Evolutionary conservation across 2,113 vertebrate genomes (phyloP), one percentile per base, ranked within the genome.

Genomic region (Phrynosoma blainvillii): DNA sequence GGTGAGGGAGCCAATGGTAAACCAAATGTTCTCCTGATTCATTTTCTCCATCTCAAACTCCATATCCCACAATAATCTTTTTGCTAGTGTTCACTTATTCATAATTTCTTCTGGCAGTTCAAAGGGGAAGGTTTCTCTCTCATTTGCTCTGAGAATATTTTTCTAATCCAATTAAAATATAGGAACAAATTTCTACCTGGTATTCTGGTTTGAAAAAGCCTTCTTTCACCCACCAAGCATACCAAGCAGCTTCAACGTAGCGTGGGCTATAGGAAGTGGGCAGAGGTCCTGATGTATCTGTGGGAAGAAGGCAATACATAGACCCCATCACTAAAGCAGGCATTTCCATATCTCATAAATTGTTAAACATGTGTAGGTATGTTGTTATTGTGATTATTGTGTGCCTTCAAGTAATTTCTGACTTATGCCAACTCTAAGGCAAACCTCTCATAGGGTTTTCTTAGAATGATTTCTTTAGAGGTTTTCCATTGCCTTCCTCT

Each of bases 171-270:
- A 52, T 56, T 40, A 32, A 5, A 52, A 27, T 18, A 20, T 9
- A 32, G 18, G 12, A 32, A n/a, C 21, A 6, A 75, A 25, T 71
- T 59, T 32, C 88, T 40, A 99, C 98, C 96, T 98, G 97, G 85
- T 97, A 98, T 78, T 99, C 98, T 0, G 98, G 98, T 85, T 98
- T 98, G 94, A 98, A 99, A 94, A 97, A 98, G 74, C 98, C 97
- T 91, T 98, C 96, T 91, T 96, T 97, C 88, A 98, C 97, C 98
- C 98, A 99, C 98, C 98, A 99, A 0, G 94, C 27, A 87, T 98
- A 98, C 98, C 98, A 99, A 65, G 97, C 97, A 5, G 98, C 98
- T 93, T 99, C 98, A 79, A 98, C 98, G 62, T 98, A 99, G 62
- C 95, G 97, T 81, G 98, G 98, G 80, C 98, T 98, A 92, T 98